Base-by-base conservation (phyloP, 2,797 vertebrate genomes). In the Eospalax fontanierii region DNA sequence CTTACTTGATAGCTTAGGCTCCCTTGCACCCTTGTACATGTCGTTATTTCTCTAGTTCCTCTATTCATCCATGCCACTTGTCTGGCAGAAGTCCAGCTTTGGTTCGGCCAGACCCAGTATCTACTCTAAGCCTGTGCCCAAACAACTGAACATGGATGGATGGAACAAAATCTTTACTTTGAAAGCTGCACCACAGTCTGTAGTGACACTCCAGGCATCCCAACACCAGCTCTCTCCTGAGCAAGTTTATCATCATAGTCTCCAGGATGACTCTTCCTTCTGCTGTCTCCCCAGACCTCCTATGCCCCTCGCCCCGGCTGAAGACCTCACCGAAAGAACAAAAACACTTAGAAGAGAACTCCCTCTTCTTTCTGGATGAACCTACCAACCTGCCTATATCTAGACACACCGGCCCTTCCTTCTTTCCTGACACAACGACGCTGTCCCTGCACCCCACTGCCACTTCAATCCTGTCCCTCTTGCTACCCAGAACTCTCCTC, bases 121-220 rank as follows among this genome's bases (percentile, higher is more conserved):
- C 73, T 91, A 40, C 66, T 90, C 19, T 30, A 33, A 94, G 24
- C 50, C 86, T 46, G 35, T 61, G 30, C 24, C 85, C 11, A 70
- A 43, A 46, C 14, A 40, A 38, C 57, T 57, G 26, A 46, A 70
- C n/a, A 26, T 0, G 1, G 79, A 80, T 46, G 4, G 70, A 91
- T 43, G 81, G 80, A 68, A 85, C 46, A 59, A 82, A 90, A 92
- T 46, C n/a, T 79, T 79, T 40, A 40, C 82, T 75, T 73, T 66
- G 43, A 73, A 87, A 74, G 54, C 59, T 9, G 33, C 70, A 71
- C 46, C 70, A 91, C 26, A 83, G 33, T 70, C 76, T 79, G 50
- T 18, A 79, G 74, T 11, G 50, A 93, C 78, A 79, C 61, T 80
- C 71, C 87, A 73, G 54, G 75, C 76, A n/a, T 57, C 70, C n/a